A percentile compares a stretch with the other conserved stretches of the same genome.
phyloP scores from a whole-genome alignment of 2,888 invertebrate species.

The Buathra laborator region DNA sequence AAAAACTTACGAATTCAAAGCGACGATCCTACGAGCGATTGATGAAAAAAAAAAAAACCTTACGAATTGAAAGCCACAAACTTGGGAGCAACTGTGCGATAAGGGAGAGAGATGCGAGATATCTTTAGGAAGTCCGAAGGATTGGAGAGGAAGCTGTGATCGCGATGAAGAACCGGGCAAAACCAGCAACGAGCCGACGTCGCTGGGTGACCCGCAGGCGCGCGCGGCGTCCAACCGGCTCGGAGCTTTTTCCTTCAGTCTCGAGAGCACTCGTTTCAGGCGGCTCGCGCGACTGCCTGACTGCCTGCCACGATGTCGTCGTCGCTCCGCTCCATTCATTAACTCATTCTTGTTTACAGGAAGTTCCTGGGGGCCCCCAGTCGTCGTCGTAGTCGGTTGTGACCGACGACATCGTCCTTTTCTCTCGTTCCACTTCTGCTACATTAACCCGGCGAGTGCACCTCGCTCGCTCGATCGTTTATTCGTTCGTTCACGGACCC shows the following conservation, averaged over 20 bases:
- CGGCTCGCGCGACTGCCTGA: constrained; percentile 27
- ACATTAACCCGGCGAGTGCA: constrained; percentile 4
- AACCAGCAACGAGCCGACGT: constrained; percentile 51
- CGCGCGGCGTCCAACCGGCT: constrained; percentile 68
- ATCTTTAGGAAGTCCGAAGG: constrained; percentile 57
- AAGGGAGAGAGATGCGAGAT: constrained; percentile 14
- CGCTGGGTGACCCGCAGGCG: constrained; percentile 54
- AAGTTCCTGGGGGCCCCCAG: constrained; percentile 73
- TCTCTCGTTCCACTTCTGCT: constrained; percentile 61
- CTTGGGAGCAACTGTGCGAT: not conserved
- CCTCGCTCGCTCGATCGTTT: constrained; percentile 18
- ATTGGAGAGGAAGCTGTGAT: constrained; percentile 48
- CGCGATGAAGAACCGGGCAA: constrained; percentile 18
- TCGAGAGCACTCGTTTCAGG: constrained; percentile 32
- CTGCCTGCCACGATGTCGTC: constrained; percentile 45
- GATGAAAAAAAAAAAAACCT: not conserved
- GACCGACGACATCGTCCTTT: constrained; percentile 58
- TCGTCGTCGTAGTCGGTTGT: constrained; percentile 60
- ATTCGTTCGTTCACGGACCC: constrained; percentile 1
- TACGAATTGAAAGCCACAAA: constrained; percentile 8
- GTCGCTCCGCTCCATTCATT: constrained; percentile 75
- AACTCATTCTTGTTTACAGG: constrained; percentile 80
- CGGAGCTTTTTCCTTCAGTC: constrained; percentile 72
- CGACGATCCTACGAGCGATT: not conserved
- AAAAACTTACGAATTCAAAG: constrained; percentile 23